These are phyloP conservation scores for Poeciliopsis turneri DNA, from an alignment of 2,797 vertebrate genomes.

Conservation along the genomic window DNA sequence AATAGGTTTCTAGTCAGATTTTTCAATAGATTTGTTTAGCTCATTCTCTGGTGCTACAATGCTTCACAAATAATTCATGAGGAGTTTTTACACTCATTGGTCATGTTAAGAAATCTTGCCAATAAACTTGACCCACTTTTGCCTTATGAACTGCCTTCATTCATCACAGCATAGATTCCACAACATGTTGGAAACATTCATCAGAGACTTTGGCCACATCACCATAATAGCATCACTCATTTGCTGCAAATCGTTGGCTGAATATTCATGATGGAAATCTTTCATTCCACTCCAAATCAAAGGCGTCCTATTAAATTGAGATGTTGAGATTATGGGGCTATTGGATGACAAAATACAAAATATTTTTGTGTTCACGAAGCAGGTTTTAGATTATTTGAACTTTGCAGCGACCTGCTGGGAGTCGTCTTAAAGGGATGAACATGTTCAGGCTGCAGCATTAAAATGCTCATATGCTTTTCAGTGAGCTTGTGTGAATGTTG, in stretches of 20 bases:
- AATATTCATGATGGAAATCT: not conserved
- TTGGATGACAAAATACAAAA: not conserved
- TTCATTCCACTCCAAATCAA: not conserved
- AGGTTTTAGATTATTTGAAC: not conserved
- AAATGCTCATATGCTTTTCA: not conserved
- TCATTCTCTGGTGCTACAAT: not conserved
- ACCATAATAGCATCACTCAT: not conserved
- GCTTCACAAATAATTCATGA: not conserved
- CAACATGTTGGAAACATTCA: not conserved
- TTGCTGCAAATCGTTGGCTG: not conserved
- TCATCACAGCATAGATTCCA: not conserved
- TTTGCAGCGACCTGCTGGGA: not conserved
- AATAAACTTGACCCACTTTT: not conserved
- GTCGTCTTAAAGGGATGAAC: not conserved
- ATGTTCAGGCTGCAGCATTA: not conserved
- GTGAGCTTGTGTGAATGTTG: not conserved
- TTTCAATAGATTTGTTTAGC: not conserved
- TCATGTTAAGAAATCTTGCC: not conserved
- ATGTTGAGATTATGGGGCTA: not conserved
- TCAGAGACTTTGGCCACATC: not conserved
- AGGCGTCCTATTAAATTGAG: not conserved
- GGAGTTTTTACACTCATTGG: not conserved
- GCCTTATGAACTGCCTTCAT: not conserved
- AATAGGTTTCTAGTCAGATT: not conserved
- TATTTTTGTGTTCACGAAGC: not conserved